These are phyloP conservation scores for Lymantria monacha DNA, from an alignment of 2,888 invertebrate species.

Conservation along the genomic window DNA sequence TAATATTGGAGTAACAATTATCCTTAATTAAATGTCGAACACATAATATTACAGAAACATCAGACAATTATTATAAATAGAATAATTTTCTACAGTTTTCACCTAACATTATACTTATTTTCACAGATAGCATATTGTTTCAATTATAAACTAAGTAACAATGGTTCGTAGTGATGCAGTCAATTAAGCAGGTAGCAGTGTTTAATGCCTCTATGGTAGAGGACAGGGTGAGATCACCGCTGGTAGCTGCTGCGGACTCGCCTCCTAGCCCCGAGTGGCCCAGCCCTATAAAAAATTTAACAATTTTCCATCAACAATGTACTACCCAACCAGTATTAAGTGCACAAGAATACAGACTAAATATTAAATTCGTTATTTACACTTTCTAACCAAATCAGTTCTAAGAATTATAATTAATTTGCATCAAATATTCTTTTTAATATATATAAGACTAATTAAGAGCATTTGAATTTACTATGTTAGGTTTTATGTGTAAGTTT, in stretches of 20 bases:
- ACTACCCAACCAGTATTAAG: conserved; percentile 1
- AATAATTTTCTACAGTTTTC: conserved; percentile 82
- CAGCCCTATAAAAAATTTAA: conserved; percentile 80
- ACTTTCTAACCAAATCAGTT: conserved; percentile 1
- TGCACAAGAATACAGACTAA: not conserved
- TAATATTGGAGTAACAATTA: conserved; percentile 81
- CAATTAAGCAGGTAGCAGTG: conserved; percentile 85
- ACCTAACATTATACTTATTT: conserved; percentile 82
- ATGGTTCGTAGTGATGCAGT: conserved; percentile 83
- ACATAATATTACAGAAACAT: conserved; percentile 84
- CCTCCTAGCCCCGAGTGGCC: conserved; percentile 86
- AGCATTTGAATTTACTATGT: not conserved
- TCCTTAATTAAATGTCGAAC: conserved; percentile 84
- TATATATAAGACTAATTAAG: conserved; percentile 4
- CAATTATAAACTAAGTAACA: conserved; percentile 84
- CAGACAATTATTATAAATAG: conserved; percentile 83
- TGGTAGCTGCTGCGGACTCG: conserved; percentile 79
- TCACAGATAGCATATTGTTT: conserved; percentile 88
- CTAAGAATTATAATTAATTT: conserved; percentile 5
- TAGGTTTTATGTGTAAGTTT: too few relatives aligned
- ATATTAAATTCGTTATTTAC: conserved; percentile 1
- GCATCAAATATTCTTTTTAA: conserved; percentile 1
- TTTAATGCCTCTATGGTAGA: conserved; percentile 77
- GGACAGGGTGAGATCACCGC: conserved; percentile 80
- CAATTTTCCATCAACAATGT: conserved; percentile 24